Conservation (phyloP, 2,113 vertebrate species). For the Pseudolaguvia tuberculata region DNA sequence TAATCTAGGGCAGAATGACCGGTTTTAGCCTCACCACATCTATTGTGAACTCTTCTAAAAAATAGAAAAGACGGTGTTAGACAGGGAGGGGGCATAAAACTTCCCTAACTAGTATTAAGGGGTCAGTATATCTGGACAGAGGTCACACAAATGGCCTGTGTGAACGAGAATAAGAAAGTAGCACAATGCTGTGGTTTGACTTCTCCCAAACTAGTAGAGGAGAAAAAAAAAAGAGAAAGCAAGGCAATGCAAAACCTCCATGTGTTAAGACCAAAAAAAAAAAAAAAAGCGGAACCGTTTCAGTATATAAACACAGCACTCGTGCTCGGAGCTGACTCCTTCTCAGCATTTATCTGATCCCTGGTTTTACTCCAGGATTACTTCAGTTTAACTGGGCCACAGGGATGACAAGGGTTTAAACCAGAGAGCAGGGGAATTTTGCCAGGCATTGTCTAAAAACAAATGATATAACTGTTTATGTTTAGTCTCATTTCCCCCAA, state of each 20-base stretch:
- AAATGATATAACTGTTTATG: slow-evolving; percentile 20
- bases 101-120: slow-evolving; percentile 22
- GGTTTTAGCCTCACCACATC: background rate
- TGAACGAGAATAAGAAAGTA: slow-evolving; percentile 21
- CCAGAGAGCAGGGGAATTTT: background rate
- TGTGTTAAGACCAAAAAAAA: slow-evolving; percentile 32
- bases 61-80: background rate
- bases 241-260: slow-evolving; percentile 18
- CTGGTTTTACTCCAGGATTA: background rate
- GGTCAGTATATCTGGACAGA: slow-evolving; percentile 36
- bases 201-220: background rate
- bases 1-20: slow-evolving; percentile 8
- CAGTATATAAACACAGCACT: slow-evolving; percentile 22
- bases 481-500: too few relatives aligned
- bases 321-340: background rate
- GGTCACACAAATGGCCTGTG: slow-evolving; percentile 43
- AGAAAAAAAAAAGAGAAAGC: background rate
- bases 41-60: slow-evolving; percentile 6
- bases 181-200: slow-evolving; percentile 12
- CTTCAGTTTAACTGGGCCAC: background rate
- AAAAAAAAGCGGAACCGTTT: slow-evolving; percentile 25
- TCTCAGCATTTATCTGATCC: slow-evolving; percentile 23
- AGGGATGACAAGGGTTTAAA: slow-evolving; percentile 19
- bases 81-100: slow-evolving; percentile 10
- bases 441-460: slow-evolving; percentile 21